These are phyloP conservation scores for Punctoribates punctum DNA, from an alignment of 2,888 invertebrate genomes.

Conservation along the genomic window DNA sequence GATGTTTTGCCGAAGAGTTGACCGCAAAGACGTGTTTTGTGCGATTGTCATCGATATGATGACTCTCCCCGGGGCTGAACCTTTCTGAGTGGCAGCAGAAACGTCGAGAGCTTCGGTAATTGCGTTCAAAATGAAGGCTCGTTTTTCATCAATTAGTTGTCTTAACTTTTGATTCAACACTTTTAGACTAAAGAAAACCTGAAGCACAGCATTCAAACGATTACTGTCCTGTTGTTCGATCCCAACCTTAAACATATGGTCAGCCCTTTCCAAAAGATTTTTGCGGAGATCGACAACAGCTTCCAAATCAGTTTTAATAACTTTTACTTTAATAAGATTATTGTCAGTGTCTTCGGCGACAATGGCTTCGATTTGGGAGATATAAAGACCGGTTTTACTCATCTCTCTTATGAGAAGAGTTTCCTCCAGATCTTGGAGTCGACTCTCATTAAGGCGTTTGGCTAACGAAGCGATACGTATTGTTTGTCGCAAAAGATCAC, in stretches of 20 bases:
- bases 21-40: constrained; percentile 61
- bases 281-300: background rate
- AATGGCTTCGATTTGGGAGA: constrained; percentile 41
- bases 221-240: constrained; percentile 52
- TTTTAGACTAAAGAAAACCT: constrained; percentile 62
- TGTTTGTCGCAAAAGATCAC: constrained; percentile 43
- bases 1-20: constrained; percentile 79
- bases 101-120: constrained; percentile 58
- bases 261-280: background rate
- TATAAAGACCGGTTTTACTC: constrained; percentile 35
- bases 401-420: constrained; percentile 37
- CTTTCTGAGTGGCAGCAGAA: constrained; percentile 6
- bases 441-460: constrained; percentile 33
- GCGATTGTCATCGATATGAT: constrained; percentile 59
- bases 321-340: constrained; percentile 21
- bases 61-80: constrained; percentile 59
- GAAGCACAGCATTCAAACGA: constrained; percentile 62
- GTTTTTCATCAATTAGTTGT: constrained; percentile 55
- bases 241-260: constrained; percentile 27
- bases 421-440: constrained; percentile 30
- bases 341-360: constrained; percentile 37
- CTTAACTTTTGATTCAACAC: constrained; percentile 57
- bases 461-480: constrained; percentile 40
- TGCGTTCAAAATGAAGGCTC: constrained; percentile 56
- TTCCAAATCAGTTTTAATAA: constrained; percentile 32